Base-by-base conservation (phyloP, 2,113 vertebrate species). In the Fregetta grallaria region DNA sequence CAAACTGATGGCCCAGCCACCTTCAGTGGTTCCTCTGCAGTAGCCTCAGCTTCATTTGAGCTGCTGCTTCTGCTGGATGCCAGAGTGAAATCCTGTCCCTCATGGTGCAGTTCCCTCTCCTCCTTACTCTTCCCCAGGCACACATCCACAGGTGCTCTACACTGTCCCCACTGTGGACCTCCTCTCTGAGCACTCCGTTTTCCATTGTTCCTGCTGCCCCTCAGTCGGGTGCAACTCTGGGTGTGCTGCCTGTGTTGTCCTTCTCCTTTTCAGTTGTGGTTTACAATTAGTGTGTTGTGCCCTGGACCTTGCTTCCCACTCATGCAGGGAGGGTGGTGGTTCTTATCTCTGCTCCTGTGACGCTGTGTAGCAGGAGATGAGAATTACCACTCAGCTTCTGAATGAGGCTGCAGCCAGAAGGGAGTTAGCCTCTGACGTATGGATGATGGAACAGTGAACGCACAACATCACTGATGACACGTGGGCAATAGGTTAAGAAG, bases 401-500 rank as follows among this genome's bases (percentile, higher is more conserved):
- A 92, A 87, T 79, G 80, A 89, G 80, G n/a, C 50, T 88, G 55
- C n/a, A 53, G 82, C 82, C 87, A 94, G 92, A 27, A 86, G 82
- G 74, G 93, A 93, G 93, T 90, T 96, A 81, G 76, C 63, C 61
- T 88, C 70, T 95, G 85, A 86, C 38, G 42, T 82, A 21, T 18
- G 81, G 58, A 1, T 55, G 85, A 45, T 70, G 85, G 74, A 91
- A 63, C 3, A 6, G 70, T 40, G 76, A 92, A 68, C 13, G 8
- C 75, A 63, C 67, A 49, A 4, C 87, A 61, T 72, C 38, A 13
- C 75, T 63, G 81, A 7, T 59, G 62, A 58, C 92, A 75, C 79
- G 50, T 94, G 95, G 91, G 71, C 74, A 89, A 89, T 49, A 56
- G 93, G 93, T 95, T 97, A 97, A 96, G 97, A 90, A 96, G 96